Evolutionary conservation across 2,113 vertebrate genomes (phyloP).

Genomic region (Sula dactylatra): DNA sequence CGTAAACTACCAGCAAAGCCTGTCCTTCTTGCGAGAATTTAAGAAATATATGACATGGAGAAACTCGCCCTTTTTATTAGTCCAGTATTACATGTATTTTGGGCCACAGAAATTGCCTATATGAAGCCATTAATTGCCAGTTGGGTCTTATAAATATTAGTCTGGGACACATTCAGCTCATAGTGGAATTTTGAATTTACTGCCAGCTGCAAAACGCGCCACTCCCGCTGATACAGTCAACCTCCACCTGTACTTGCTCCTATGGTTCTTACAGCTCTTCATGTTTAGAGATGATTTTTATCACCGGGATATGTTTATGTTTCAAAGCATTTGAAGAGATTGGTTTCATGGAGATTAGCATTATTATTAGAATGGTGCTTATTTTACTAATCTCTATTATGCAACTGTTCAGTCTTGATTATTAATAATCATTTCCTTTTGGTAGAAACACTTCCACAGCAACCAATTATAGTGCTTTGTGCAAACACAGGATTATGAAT

Average conservation of each 20-base stretch:
- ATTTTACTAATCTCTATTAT: conserved; percentile 55
- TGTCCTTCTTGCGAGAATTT: neutral
- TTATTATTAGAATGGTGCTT: conserved; percentile 48
- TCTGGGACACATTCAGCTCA: neutral
- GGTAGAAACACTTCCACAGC: conserved; percentile 58
- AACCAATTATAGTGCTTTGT: conserved; percentile 59
- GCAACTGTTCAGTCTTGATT: conserved; percentile 44
- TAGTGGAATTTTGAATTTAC: neutral
- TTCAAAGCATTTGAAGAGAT: neutral
- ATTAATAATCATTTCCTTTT: conserved; percentile 63
- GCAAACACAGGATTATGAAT: conserved; percentile 64
- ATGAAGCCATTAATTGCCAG: neutral
- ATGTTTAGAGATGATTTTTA: neutral
- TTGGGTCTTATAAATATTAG: neutral
- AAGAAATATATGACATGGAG: neutral
- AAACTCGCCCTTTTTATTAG: neutral
- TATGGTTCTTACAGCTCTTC: neutral
- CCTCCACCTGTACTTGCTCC: neutral
- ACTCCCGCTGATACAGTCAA: neutral
- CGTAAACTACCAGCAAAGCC: neutral
- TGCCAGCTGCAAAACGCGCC: neutral
- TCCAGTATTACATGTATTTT: neutral
- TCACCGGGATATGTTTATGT: neutral
- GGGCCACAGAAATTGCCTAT: neutral
- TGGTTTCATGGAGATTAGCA: conserved; percentile 21